phyloP scores from a whole-genome alignment of 2,888 invertebrate species.

The Cheilosia vulpina region DNA sequence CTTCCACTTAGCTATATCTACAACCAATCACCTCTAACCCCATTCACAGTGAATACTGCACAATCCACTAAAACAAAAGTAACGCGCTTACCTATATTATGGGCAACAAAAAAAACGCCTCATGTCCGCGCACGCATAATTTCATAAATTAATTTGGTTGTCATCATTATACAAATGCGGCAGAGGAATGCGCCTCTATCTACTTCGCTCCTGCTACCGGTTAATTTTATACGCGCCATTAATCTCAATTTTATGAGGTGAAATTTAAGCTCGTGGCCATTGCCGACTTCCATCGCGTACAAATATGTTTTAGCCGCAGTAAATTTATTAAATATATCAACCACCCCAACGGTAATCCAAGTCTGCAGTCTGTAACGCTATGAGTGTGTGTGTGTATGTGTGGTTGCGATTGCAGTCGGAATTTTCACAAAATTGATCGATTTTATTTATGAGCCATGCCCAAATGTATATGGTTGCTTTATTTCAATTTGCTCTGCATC shows the following conservation, averaged over 20 bases:
- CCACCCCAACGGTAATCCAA: slow-evolving; percentile 38
- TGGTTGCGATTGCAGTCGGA: slow-evolving; percentile 66
- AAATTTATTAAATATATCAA: slow-evolving; percentile 44
- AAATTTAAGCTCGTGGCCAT: slow-evolving; percentile 36
- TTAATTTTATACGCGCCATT: slow-evolving; percentile 47
- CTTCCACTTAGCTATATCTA: background rate
- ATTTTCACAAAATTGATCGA: slow-evolving; percentile 69
- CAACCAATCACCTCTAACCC: background rate
- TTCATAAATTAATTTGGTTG: slow-evolving; percentile 48
- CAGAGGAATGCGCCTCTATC: slow-evolving; percentile 29
- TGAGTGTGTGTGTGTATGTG: slow-evolving; percentile 4
- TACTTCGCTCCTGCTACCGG: background rate
- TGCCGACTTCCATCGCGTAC: background rate
- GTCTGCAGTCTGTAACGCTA: slow-evolving; percentile 26
- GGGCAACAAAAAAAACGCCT: background rate
- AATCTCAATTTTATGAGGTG: slow-evolving; percentile 70
- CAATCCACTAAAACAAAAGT: background rate
- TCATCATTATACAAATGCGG: slow-evolving; percentile 28
- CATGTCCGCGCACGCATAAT: slow-evolving; percentile 32
- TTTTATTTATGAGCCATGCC: slow-evolving; percentile 68
- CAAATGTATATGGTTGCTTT: slow-evolving; percentile 53
- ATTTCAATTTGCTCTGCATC: slow-evolving; percentile 59
- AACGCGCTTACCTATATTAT: background rate
- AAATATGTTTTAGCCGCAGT: slow-evolving; percentile 60
- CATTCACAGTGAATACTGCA: background rate